These are phyloP conservation scores for Stomorhina lunata DNA, from an alignment of 2,888 invertebrate genomes.

Conservation along the genomic window DNA sequence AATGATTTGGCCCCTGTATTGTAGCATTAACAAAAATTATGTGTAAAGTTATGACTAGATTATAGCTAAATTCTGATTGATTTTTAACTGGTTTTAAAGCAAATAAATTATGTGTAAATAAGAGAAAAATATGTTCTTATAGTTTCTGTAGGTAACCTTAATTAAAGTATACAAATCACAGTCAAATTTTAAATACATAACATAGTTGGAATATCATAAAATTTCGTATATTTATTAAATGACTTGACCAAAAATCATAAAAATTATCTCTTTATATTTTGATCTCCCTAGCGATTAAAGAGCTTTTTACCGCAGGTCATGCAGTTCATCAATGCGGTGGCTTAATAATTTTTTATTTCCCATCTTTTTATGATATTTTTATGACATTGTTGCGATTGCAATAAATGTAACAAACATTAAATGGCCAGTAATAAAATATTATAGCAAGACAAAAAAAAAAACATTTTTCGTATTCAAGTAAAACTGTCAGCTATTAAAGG, in stretches of 20 bases:
- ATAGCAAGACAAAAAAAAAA: neutral
- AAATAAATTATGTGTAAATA: no score
- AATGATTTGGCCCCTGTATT: no score
- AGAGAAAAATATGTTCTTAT: no score
- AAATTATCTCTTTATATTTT: neutral
- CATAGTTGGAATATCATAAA: neutral
- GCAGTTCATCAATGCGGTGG: constrained; percentile 40
- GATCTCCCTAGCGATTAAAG: neutral
- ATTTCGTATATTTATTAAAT: constrained; percentile 27
- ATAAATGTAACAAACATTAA: neutral
- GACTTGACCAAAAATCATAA: constrained; percentile 42
- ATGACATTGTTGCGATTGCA: neutral
- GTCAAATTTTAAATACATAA: no score
- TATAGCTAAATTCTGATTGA: no score
- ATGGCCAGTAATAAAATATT: constrained; percentile 10
- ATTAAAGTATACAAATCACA: no score
- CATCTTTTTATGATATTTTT: neutral
- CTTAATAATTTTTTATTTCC: neutral
- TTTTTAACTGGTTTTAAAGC: no score
- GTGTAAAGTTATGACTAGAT: no score
- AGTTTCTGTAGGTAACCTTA: no score
- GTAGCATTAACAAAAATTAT: no score
- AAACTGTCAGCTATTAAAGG: constrained; percentile 23
- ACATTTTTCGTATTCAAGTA: neutral
- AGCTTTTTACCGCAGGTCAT: constrained; percentile 15